phyloP scores from a whole-genome alignment of 2,888 invertebrate species.

The Acrobasis repandana region DNA sequence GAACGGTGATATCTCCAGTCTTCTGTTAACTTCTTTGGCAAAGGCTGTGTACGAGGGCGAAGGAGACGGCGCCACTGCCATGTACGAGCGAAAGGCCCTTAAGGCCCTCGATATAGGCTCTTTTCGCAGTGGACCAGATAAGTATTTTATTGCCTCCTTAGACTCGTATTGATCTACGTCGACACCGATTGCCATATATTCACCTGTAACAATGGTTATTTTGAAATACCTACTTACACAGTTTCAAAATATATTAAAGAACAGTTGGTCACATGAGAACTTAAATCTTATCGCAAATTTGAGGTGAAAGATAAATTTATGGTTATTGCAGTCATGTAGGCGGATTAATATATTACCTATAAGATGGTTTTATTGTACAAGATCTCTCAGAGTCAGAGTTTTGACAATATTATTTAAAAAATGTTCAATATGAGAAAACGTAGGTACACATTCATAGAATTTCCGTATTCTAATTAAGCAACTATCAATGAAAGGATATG shows the following conservation, averaged over 20 bases:
- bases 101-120: slow-evolving; percentile 83
- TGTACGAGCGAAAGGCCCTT: slow-evolving; percentile 90
- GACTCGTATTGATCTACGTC: slow-evolving; percentile 94
- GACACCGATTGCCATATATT: slow-evolving; percentile 96
- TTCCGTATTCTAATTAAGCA: too few species aligned
- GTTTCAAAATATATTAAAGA: background rate
- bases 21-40: slow-evolving; percentile 89
- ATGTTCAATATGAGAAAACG: too few species aligned
- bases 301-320: background rate
- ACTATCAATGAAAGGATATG: too few species aligned
- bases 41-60: slow-evolving; percentile 89
- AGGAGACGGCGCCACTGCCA: slow-evolving; percentile 91
- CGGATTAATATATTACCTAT: background rate
- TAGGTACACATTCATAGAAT: too few species aligned
- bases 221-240: too few species aligned
- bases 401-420: too few species aligned
- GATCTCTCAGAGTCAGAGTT: too few species aligned
- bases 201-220: slow-evolving; percentile 80
- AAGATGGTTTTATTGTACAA: background rate
- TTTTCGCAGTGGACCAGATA: slow-evolving; percentile 88
- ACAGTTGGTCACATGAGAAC: background rate
- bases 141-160: slow-evolving; percentile 89
- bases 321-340: background rate
- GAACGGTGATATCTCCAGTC: slow-evolving; percentile 93
- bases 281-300: background rate